phyloP scores from a whole-genome alignment of 2,888 invertebrate genomes.

The Cryptus armator region DNA sequence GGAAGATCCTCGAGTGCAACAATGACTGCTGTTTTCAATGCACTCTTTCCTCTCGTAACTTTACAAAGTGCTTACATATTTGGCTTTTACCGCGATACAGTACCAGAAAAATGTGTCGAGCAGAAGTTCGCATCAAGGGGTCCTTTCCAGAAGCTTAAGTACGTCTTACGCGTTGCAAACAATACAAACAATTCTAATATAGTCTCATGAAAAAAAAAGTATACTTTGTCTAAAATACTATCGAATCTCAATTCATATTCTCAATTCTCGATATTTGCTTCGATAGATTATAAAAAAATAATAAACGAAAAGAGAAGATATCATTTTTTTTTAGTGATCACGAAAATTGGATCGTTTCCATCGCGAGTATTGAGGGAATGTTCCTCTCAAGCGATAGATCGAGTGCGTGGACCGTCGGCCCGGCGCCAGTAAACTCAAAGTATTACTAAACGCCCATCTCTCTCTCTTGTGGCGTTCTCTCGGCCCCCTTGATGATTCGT shows the following conservation, averaged over 20 bases:
- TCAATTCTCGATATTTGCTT: no score
- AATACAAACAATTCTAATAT: not conserved
- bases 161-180: not conserved
- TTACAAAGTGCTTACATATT: not conserved
- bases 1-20: conserved; percentile 13
- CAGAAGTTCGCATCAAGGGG: conserved; percentile 20
- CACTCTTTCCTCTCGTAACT: not conserved
- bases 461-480: not conserved
- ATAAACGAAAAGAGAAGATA: not conserved
- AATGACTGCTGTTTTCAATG: conserved; percentile 24
- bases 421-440: conserved; percentile 9
- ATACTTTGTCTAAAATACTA: not conserved
- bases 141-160: not conserved
- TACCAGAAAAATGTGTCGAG: conserved; percentile 17
- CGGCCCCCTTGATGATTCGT: not conserved
- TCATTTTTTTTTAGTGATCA: not conserved
- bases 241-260: not conserved
- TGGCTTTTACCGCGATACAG: not conserved
- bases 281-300: no score
- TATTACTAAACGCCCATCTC: conserved; percentile 8
- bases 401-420: conserved; percentile 25
- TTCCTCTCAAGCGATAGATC: not conserved
- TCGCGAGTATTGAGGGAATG: not conserved
- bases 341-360: not conserved
- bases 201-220: not conserved